Percentiles rank a stretch among this genome's conserved stretches.
Evolutionary conservation across 2,113 vertebrate species (phyloP).

Genomic region (Oenanthe melanoleuca): DNA sequence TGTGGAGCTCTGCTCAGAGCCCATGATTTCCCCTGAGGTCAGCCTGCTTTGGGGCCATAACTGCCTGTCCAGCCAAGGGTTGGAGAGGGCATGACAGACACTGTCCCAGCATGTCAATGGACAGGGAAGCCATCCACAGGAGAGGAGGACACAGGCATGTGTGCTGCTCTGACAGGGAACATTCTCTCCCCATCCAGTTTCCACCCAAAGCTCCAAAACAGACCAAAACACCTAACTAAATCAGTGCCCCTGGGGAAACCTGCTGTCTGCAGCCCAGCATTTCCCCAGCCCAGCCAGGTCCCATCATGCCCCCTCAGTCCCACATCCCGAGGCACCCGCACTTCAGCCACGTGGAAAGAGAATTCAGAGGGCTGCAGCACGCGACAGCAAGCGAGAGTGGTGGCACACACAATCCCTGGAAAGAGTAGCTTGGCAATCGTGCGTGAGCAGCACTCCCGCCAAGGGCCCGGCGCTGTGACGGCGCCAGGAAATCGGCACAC

Average conservation of each 20-base stretch:
- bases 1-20: not conserved
- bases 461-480: not conserved
- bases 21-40: too few relatives aligned
- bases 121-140: not conserved
- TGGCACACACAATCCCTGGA: not conserved
- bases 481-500: constrained; percentile 55
- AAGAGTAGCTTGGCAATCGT: constrained; percentile 45
- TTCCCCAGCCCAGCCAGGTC: not conserved
- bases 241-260: not conserved
- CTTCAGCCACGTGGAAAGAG: not conserved
- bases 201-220: not conserved
- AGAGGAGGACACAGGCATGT: not conserved
- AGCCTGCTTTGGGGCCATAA: not conserved
- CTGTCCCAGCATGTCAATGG: rapidly evolving
- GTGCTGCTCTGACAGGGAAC: not conserved
- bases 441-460: not conserved
- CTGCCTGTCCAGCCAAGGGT: not conserved
- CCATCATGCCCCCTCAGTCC: not conserved
- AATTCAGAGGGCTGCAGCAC: not conserved
- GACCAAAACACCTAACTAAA: not conserved
- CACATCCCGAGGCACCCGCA: rapidly evolving
- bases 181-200: not conserved
- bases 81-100: not conserved
- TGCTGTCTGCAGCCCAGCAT: not conserved
- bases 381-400: not conserved